Base-by-base conservation (phyloP, 2,888 invertebrate species). In the Nomada hirtipes region DNA sequence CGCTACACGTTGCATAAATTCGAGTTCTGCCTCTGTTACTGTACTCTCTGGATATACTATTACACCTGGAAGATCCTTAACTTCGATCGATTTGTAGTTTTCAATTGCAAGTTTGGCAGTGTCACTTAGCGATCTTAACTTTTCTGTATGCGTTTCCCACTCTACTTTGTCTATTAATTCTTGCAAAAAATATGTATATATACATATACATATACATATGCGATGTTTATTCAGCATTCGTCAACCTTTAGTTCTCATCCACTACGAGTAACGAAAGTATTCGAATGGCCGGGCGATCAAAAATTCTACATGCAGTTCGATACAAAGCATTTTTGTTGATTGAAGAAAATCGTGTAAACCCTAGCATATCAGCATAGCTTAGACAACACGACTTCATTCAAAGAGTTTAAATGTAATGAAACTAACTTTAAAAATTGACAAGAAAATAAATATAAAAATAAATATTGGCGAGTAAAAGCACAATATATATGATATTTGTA, bases 141-240 rank as follows among this genome's bases (percentile, higher is more conserved):
- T 92, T 64, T 93, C 90, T 44, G 93, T 89, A 74, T 94, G 93
- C 4, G 90, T 84, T 52, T 91, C 87, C 94, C 94, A 94, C 69
- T 94, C 93, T 3, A 87, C 88, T 83, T 90, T 87, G 4, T 91
- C 91, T 72, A 91, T 88, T 65, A 92, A 85, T 86, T 91, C 92
- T 92, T 67, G 15, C 9, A n/a, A 20, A 79, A 70, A 44, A 50
- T 76, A 76, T n/a, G 23, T 23, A 71, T 47, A 18, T 15, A 50
- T 50, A 50, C 13, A 18, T 7, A 50, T 50, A 50, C 15, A 50
- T 50, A 15, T 18, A 50, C 15, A 50, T 50, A 18, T 50, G 18
- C 7, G n/a, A n/a, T 4, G 4, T 53, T n/a, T n/a, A 18, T n/a
- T 18, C 53, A 18, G 9, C 53, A 53, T n/a, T 10, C 10, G 13